Evolutionary conservation across 1,140 invertebrate genomes (phyloP), one percentile per base, ranked within the genome.

Genomic region (Microplitis demolitor): DNA sequence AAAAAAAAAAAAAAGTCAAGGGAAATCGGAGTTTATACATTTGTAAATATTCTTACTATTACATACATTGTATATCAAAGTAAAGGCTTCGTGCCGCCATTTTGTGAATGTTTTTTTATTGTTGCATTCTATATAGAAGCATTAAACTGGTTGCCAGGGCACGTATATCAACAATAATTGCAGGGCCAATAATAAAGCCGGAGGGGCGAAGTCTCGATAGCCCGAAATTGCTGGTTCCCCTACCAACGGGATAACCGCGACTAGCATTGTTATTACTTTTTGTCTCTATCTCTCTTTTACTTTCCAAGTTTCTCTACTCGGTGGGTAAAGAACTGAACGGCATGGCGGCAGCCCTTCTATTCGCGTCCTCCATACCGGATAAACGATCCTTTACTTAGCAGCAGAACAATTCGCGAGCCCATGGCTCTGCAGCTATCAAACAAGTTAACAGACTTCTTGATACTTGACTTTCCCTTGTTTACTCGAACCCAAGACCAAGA

Each of bases 91-190:
- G 9, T 33, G 62, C 37, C 79, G 79, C 79, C 79, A 81, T 81
- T 78, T 81, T 81, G 80, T 70, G 66, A 73, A 69, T 69, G 62
- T 56, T 71, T 71, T 66, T 73, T 81, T 81, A 80, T 83, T 78
- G 76, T 78, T 77, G 77, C 77, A 77, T 79, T 76, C 78, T 79
- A 80, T 77, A 78, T 81, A 82, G 78, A 75, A 78, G 66, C 79
- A 82, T 82, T 82, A 82, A 80, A 75, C 58, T 72, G 76, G 76
- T 81, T 78, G 80, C 78, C 72, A 75, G 83, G 82, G 78, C 79
- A 78, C 83, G 84, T 86, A 86, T 86, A 86, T 86, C 85, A 85
- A 85, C 81, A 82, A 84, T 86, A 86, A 86, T 86, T 86, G 83
- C 83, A 84, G 85, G 82, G 82, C 84, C 85, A 85, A 86, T 86